Conservation (phyloP, 2,888 invertebrate species). For the Metallyticus violacea region DNA sequence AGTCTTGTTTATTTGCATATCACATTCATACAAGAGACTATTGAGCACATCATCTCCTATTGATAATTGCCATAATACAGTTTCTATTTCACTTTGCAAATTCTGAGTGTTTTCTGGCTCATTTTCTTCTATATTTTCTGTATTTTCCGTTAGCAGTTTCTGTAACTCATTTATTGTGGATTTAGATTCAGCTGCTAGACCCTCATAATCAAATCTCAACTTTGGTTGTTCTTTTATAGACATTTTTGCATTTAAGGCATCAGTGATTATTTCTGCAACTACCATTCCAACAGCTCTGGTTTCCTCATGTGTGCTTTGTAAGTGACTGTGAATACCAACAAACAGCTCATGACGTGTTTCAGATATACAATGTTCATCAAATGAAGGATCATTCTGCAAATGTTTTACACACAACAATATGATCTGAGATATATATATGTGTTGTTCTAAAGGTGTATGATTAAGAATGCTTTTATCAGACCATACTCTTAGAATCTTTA, state of each 20-base stretch:
- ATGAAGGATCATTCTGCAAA: not conserved
- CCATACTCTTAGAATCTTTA: conserved; percentile 65
- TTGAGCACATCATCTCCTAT: not conserved
- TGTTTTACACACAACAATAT: conserved; percentile 50
- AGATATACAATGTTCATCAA: conserved; percentile 34
- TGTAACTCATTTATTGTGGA: conserved; percentile 53
- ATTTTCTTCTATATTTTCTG: not conserved
- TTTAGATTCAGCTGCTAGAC: conserved; percentile 51
- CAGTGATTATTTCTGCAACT: conserved; percentile 63
- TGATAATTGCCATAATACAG: not conserved
- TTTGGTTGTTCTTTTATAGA: conserved; percentile 46
- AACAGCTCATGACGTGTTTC: conserved; percentile 40
- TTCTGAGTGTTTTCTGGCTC: too few relatives aligned
- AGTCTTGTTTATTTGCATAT: not conserved
- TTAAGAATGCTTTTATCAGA: conserved; percentile 60
- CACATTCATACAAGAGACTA: not conserved
- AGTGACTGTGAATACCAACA: conserved; percentile 65
- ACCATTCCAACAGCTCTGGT: conserved; percentile 72
- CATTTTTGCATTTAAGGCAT: conserved; percentile 44
- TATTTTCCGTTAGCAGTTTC: conserved; percentile 41
- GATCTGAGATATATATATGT: conserved; percentile 66
- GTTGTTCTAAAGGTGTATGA: conserved; percentile 65
- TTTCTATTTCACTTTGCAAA: not conserved
- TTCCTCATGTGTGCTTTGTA: conserved; percentile 60
- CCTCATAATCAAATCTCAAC: conserved; percentile 65